Evolutionary conservation across 2,113 vertebrate genomes (phyloP), one percentile per base, ranked within the genome.

Genomic region (Todiramphus saurophagus): DNA sequence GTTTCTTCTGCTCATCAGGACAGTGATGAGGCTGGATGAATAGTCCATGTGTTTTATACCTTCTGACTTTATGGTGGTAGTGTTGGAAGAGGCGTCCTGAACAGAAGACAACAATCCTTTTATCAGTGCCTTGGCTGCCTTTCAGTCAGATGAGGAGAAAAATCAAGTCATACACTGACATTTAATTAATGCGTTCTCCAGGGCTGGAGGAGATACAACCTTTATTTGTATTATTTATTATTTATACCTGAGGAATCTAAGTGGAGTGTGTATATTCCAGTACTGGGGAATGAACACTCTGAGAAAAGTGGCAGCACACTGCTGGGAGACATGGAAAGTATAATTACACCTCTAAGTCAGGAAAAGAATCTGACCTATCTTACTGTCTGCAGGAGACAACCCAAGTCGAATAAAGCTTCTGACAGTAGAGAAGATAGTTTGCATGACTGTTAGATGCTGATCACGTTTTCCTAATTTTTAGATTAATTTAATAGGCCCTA

Each of bases 141-240:
- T 68, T 73, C 60, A 78, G 63, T 30, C 14, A 62, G 16, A 7
- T 60, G 69, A 87, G 50, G 59, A 80, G 51, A 41, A 75, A 89
- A 87, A 88, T 72, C 20, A 39, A 74, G 24, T 59, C 33, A 21
- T 46, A 53, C 7, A 50, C 33, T 44, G 46, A 58, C 2, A 0
- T 75, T 85, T 93, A 72, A 93, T 83, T 89, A 48, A 35, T 62
- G 51, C 74, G 35, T 13, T 83, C 41, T 82, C n/a, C 23, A 60
- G 23, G 33, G 37, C 77, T 7, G 8, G 28, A 74, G 50, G 41
- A 91, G 18, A 46, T 75, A 82, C 64, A 90, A 64, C 24, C 9
- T 91, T 12, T 75, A 39, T 79, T 78, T 92, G 66, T 74, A 41
- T 93, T 92, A 70, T 93, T 95, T 92, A 73, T 64, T 11, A 72